Evolutionary conservation across 2,888 invertebrate species (phyloP).

Genomic region (Conus canariensis): DNA sequence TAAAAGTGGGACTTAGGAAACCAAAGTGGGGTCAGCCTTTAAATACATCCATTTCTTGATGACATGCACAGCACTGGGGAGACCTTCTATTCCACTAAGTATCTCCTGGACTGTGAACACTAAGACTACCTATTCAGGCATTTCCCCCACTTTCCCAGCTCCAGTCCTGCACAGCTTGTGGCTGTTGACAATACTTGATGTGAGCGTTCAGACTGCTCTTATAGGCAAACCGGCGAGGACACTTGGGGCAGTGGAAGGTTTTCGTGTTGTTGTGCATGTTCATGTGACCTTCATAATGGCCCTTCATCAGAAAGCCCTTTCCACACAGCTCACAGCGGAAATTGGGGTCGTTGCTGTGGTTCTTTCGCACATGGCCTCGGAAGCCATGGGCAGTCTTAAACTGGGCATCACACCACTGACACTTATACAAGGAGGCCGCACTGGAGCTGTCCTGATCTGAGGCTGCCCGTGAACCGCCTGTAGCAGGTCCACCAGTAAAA

Average conservation of each 20-base stretch:
- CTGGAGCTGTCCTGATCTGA: neutral
- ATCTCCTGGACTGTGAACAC: too few relatives aligned
- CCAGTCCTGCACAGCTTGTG: neutral
- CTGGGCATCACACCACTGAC: conserved; percentile 25
- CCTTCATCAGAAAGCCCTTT: conserved; percentile 45
- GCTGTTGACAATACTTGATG: neutral
- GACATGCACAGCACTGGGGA: too few relatives aligned
- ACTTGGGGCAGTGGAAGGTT: conserved; percentile 43
- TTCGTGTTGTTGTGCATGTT: conserved; percentile 47
- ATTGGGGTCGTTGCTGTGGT: conserved; percentile 40
- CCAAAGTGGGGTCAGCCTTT: too few relatives aligned
- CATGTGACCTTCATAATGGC: conserved; percentile 45
- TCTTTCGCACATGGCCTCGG: conserved; percentile 40
- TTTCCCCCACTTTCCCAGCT: neutral
- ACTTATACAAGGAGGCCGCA: neutral
- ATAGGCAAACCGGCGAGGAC: conserved; percentile 44
- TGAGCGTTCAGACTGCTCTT: conserved; percentile 45
- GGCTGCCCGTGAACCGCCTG: neutral
- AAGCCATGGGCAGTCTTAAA: conserved; percentile 31
- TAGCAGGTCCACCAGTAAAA: neutral
- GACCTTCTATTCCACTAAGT: too few relatives aligned
- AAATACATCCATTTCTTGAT: too few relatives aligned
- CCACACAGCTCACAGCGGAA: conserved; percentile 45
- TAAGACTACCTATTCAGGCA: neutral
- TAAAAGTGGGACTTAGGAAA: too few relatives aligned